phyloP scores from a whole-genome alignment of 2,797 vertebrate species.

The Cyclura pinguis region DNA sequence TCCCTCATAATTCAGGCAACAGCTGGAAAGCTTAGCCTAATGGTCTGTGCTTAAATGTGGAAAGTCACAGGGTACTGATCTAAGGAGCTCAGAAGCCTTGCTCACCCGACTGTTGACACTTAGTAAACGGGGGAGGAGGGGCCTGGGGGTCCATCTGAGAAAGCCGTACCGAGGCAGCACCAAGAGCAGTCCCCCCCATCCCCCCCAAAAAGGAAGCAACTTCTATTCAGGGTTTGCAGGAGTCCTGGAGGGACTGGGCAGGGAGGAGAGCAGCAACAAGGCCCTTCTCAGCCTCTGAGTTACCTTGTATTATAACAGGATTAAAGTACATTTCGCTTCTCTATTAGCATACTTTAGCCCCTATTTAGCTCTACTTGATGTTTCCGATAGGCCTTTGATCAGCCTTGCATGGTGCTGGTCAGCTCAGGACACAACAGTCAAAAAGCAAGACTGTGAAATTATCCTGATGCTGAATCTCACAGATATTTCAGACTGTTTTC shows the following conservation, averaged over 20 bases:
- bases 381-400: slow-evolving; percentile 89
- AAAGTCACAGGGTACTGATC: slow-evolving; percentile 91
- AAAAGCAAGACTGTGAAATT: slow-evolving; percentile 86
- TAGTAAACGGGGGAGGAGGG: slow-evolving; percentile 83
- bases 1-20: slow-evolving; percentile 83
- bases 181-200: neutral
- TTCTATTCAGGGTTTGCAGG: slow-evolving; percentile 84
- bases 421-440: slow-evolving; percentile 80
- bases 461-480: slow-evolving; percentile 82
- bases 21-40: slow-evolving; percentile 88
- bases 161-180: slow-evolving; percentile 73
- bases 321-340: slow-evolving; percentile 90
- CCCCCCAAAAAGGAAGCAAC: slow-evolving; percentile 80
- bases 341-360: slow-evolving; percentile 89
- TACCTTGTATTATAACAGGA: slow-evolving; percentile 90
- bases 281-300: slow-evolving; percentile 80
- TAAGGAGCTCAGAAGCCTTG: slow-evolving; percentile 84
- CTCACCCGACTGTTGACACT: slow-evolving; percentile 88
- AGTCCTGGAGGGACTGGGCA: slow-evolving; percentile 76
- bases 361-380: slow-evolving; percentile 85
- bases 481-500: slow-evolving; percentile 76
- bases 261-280: slow-evolving; percentile 77
- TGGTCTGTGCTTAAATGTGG: slow-evolving; percentile 85
- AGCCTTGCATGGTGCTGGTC: slow-evolving; percentile 85
- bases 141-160: slow-evolving; percentile 80